Conservation (phyloP, 1,140 invertebrate genomes). For the Probaryconus sp. region DNA sequence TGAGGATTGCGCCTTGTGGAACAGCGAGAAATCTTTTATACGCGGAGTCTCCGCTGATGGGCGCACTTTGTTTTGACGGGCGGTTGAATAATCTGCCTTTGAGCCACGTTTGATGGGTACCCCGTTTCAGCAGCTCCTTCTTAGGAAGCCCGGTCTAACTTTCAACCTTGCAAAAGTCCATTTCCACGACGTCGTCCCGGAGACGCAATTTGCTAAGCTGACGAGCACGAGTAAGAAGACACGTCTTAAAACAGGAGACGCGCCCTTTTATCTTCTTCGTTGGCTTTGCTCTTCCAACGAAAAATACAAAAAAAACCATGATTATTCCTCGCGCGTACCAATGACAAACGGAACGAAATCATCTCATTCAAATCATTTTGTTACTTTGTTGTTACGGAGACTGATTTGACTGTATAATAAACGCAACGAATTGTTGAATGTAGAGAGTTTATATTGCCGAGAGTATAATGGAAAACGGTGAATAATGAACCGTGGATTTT, state of each 20-base stretch:
- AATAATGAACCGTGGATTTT: too few species aligned
- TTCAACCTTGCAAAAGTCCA: slow-evolving; percentile 55
- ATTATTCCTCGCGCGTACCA: not conserved
- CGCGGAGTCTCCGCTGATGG: slow-evolving; percentile 69
- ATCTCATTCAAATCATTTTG: not conserved
- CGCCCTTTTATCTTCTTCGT: slow-evolving; percentile 54
- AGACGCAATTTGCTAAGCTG: slow-evolving; percentile 70
- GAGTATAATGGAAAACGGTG: too few species aligned
- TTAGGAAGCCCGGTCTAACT: slow-evolving; percentile 63
- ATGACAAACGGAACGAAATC: not conserved
- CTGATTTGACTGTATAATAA: not conserved
- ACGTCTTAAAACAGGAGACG: slow-evolving; percentile 25
- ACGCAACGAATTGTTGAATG: too few species aligned
- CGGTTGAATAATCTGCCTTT: slow-evolving; percentile 71
- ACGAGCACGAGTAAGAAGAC: slow-evolving; percentile 37
- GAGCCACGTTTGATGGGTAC: slow-evolving; percentile 64
- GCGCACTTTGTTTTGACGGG: slow-evolving; percentile 72
- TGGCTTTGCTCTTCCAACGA: not conserved
- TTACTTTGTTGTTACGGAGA: not conserved
- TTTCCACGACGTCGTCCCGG: slow-evolving; percentile 49
- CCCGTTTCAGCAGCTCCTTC: slow-evolving; percentile 57
- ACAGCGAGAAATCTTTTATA: slow-evolving; percentile 68
- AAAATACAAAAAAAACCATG: not conserved
- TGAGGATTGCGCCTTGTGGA: slow-evolving; percentile 62
- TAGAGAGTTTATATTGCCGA: too few species aligned